Evolutionary conservation across 2,113 vertebrate genomes (phyloP).

Genomic region (Axis porcinus): DNA sequence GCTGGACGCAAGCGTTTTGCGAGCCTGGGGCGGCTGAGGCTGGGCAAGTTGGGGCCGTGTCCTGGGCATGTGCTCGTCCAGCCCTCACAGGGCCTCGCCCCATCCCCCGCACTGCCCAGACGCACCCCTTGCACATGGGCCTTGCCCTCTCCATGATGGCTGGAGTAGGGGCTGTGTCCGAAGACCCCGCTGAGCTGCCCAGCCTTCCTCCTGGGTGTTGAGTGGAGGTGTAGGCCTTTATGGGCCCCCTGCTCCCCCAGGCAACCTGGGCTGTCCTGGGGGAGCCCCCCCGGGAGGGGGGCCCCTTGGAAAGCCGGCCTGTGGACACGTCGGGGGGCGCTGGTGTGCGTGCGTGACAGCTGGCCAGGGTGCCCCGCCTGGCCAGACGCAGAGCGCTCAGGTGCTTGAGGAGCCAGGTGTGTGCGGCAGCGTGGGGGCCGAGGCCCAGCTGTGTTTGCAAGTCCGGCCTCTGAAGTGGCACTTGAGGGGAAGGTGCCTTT

Average conservation of each 20-base stretch:
- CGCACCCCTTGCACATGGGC: too few species aligned
- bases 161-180: neutral
- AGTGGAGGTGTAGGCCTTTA: neutral
- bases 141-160: neutral
- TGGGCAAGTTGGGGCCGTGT: neutral
- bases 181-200: neutral
- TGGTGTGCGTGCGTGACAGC: rapidly evolving
- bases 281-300: neutral
- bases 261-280: neutral
- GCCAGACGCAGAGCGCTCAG: neutral
- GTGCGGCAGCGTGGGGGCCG: neutral
- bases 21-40: neutral
- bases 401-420: conserved; percentile 52
- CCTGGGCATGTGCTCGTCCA: neutral
- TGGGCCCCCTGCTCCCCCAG: neutral
- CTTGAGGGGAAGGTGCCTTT: conserved; percentile 12
- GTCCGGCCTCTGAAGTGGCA: neutral
- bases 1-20: neutral
- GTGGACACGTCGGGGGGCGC: rapidly evolving
- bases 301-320: neutral
- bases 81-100: rapidly evolving
- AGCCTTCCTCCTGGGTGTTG: neutral
- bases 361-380: neutral
- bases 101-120: neutral
- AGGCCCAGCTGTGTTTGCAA: conserved; percentile 61